Evolutionary conservation across 1,140 invertebrate genomes (phyloP).

Genomic region (Acromyrmex charruanus): DNA sequence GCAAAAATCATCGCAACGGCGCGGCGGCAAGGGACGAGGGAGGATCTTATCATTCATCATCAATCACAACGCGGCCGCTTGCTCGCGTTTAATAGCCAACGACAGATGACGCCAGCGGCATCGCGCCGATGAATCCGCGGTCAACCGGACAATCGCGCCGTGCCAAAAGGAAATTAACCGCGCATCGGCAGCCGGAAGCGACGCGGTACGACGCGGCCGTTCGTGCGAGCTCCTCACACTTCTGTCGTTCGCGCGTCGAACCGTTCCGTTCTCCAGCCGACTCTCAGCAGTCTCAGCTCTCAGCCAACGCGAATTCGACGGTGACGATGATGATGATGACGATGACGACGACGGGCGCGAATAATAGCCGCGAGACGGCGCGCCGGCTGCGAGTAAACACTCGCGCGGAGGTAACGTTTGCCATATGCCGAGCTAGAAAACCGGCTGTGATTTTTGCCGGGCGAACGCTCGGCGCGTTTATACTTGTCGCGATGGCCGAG

Average conservation of each 20-base stretch:
- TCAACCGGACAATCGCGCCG: slow-evolving; percentile 6
- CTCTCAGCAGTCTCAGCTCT: no score
- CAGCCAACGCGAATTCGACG: not conserved
- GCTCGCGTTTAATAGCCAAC: slow-evolving; percentile 25
- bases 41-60: not conserved
- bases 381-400: slow-evolving; percentile 48
- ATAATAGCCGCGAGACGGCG: slow-evolving; percentile 64
- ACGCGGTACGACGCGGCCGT: not conserved
- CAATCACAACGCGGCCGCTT: slow-evolving; percentile 7
- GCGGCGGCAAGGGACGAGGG: no score
- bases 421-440: slow-evolving; percentile 77
- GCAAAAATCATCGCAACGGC: not conserved
- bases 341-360: not conserved
- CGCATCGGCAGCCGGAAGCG: slow-evolving; percentile 30
- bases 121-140: not conserved
- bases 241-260: not conserved
- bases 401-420: slow-evolving; percentile 77
- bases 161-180: slow-evolving; percentile 41
- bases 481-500: slow-evolving; percentile 21
- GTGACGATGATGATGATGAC: not conserved
- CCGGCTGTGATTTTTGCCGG: slow-evolving; percentile 76
- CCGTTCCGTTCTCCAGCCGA: slow-evolving; percentile 34
- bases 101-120: slow-evolving; percentile 42
- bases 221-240: not conserved
- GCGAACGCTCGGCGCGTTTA: slow-evolving; percentile 13